Conservation (phyloP, 2,113 vertebrate species). For the Ptilonorhynchus violaceus region DNA sequence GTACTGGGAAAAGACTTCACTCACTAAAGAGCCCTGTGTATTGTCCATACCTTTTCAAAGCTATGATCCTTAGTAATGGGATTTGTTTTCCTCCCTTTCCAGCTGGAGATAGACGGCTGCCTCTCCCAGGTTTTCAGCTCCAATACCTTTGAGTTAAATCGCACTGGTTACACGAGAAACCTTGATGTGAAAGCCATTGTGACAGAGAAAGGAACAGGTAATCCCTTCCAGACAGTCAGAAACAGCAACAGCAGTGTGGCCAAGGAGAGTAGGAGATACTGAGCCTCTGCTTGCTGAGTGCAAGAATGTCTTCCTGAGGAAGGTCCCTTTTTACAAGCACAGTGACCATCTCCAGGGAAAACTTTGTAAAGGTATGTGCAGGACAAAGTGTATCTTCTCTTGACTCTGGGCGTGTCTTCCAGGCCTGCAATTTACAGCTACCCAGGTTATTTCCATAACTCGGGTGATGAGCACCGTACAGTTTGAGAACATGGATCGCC, state of each 20-base stretch:
- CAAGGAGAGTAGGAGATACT: background rate
- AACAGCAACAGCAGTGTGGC: background rate
- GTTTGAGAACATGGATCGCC: slow-evolving; percentile 49
- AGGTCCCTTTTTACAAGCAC: background rate
- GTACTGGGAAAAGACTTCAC: background rate
- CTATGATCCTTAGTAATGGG: background rate
- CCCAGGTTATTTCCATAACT: slow-evolving; percentile 2
- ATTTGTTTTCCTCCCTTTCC: background rate
- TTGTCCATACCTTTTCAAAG: background rate
- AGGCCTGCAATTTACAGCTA: slow-evolving; percentile 36
- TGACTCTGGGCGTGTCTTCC: background rate
- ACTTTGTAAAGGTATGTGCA: background rate
- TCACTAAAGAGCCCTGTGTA: background rate
- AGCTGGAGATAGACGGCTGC: slow-evolving; percentile 52
- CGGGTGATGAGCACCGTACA: slow-evolving; percentile 3
- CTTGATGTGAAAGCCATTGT: slow-evolving; percentile 25
- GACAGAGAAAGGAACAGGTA: slow-evolving; percentile 69
- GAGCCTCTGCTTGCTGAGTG: background rate
- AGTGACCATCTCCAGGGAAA: background rate
- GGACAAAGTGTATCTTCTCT: background rate
- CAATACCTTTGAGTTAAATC: slow-evolving; percentile 49
- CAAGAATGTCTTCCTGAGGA: background rate
- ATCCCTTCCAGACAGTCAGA: background rate
- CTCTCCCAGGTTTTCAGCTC: slow-evolving; percentile 43
- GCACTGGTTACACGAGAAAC: slow-evolving; percentile 42